A percentile compares a stretch with the other conserved stretches of the same genome.
Evolutionary conservation across 2,888 invertebrate species (phyloP).

Genomic region (Cartodere bifasciata): DNA sequence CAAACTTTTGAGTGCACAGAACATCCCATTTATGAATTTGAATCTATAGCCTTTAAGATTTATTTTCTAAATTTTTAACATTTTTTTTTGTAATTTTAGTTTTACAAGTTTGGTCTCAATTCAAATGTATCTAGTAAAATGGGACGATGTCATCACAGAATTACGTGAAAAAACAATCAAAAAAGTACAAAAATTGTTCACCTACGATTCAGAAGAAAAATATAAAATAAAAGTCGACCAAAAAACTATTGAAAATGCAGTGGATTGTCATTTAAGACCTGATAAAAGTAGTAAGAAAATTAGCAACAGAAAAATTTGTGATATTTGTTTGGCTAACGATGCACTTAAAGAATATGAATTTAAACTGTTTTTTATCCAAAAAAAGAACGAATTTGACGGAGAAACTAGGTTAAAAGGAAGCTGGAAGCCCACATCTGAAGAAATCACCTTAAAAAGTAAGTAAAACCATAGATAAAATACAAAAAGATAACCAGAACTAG

Average conservation of each 20-base stretch:
- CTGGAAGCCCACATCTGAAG: conserved; percentile 49
- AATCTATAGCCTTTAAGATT: no score
- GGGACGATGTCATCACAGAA: conserved; percentile 27
- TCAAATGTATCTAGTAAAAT: conserved; percentile 16
- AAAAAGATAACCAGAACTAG: no score
- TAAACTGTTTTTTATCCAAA: conserved; percentile 42
- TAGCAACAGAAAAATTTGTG: conserved; percentile 27
- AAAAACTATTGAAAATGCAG: conserved; percentile 36
- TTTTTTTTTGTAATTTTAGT: neutral
- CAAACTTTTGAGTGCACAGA: no score
- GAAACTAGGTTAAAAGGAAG: conserved; percentile 42
- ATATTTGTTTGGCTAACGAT: conserved; percentile 35
- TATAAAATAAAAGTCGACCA: conserved; percentile 18
- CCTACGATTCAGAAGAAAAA: conserved; percentile 15
- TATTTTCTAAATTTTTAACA: neutral
- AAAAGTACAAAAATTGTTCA: conserved; percentile 22
- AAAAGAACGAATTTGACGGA: conserved; percentile 33
- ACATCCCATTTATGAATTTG: no score
- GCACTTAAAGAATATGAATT: conserved; percentile 39
- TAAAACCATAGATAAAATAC: no score
- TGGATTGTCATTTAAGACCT: conserved; percentile 44
- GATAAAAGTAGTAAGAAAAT: conserved; percentile 19
- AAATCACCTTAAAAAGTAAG: conserved; percentile 42
- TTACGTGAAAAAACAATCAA: conserved; percentile 27
- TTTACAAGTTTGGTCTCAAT: neutral